These are phyloP conservation scores for Dendropsophus ebraccatus DNA, from an alignment of 2,113 vertebrate genomes.

Conservation along the genomic window DNA sequence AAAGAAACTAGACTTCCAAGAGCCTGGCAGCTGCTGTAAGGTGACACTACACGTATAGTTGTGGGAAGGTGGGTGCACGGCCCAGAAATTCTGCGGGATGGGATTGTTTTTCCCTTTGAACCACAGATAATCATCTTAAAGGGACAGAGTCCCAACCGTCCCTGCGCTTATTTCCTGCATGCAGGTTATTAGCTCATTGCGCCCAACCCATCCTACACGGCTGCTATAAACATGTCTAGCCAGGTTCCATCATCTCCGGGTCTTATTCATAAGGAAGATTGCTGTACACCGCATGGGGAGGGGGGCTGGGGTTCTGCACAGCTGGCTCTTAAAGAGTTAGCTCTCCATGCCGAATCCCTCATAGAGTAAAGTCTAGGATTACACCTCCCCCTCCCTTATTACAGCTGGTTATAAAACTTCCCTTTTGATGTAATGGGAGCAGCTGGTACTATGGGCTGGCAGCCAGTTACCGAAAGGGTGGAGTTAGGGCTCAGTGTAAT, in stretches of 20 bases:
- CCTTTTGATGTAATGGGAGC: conserved; percentile 51
- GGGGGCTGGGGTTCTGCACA: background rate
- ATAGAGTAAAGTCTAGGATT: conserved; percentile 41
- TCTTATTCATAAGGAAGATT: background rate
- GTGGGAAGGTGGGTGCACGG: background rate
- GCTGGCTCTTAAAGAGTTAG: conserved; percentile 34
- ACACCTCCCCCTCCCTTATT: conserved; percentile 40
- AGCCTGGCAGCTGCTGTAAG: conserved; percentile 18
- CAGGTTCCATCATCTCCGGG: background rate
- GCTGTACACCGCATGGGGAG: background rate
- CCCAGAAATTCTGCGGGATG: background rate
- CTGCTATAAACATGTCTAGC: background rate
- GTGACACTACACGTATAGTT: background rate
- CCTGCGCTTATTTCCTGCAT: conserved; percentile 17
- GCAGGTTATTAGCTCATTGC: conserved; percentile 9
- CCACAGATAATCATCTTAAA: conserved; percentile 8
- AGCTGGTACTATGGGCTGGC: conserved; percentile 35
- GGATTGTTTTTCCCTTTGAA: background rate
- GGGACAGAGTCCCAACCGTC: background rate
- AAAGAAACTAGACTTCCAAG: conserved; percentile 23
- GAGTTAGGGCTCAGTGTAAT: background rate
- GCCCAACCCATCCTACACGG: background rate
- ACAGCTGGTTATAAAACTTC: conserved; percentile 37
- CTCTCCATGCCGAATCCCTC: background rate
- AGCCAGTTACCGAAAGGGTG: conserved; percentile 30